Base-by-base conservation (phyloP, 2,113 vertebrate species). In the Symphodus melops region DNA sequence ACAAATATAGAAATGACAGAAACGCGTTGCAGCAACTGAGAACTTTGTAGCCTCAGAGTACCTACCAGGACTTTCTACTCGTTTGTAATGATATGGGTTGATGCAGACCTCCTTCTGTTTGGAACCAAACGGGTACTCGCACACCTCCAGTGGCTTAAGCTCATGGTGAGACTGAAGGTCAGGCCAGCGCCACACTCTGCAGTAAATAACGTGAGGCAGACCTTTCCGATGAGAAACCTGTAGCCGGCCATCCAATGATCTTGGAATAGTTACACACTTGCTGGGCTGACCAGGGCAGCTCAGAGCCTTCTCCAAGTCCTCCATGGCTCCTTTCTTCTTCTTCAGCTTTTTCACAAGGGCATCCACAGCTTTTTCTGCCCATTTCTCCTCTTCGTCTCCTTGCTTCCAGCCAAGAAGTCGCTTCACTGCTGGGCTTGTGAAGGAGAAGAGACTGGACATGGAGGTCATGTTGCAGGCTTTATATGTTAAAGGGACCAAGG, bases 31-130 rank as follows among this genome's bases (percentile, higher is more conserved):
- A 25, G 25, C 25, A 25, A 25, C 25, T 25, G 25, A 25, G 25
- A 25, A 25, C 4, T 25, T 2, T 25, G 4, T 25, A 2, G 2
- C 25, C 25, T 25, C 2, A 5, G 28, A 52, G 33, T 21, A 85
- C 90, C n/a, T 89, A 98, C 97, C 97, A 88, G 97, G 97, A 93
- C 97, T 99, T 86, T 99, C 97, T 83, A 99, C 98, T 86, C 98
- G 93, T 88, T 98, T 99, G 90, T 99, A 99, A 94, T 99, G 98
- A 94, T 99, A 99, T 0, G 98, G 98, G 92, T 99, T 99, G 92
- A 99, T 99, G 94, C 98, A 99, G 81, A 99, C 98, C 93, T 99
- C 98, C 94, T 99, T 99, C 92, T 99, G 98, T 75, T 99, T 99
- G 76, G 98, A 99, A 86, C 98, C 98, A 82, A 99, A 99, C 17